These are phyloP conservation scores for Hylyphantes graminicola DNA, from an alignment of 1,140 invertebrate species.

Conservation along the genomic window DNA sequence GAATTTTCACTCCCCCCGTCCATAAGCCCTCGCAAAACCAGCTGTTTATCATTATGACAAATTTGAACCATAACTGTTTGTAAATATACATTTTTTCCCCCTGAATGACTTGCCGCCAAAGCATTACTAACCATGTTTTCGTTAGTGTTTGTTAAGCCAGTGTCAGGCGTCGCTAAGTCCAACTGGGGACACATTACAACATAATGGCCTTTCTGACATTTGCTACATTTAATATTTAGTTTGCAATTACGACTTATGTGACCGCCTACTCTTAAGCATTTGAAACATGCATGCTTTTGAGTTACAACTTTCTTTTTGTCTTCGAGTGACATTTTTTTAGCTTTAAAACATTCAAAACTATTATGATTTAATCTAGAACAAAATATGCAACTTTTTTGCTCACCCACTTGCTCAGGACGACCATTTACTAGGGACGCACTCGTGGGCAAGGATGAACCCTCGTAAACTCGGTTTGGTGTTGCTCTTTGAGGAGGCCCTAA, in stretches of 20 bases:
- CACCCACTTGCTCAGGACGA: no score
- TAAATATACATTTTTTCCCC: slow-evolving; percentile 1
- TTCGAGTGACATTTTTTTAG: not conserved
- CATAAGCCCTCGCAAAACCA: not conserved
- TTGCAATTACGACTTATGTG: not conserved
- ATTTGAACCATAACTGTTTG: not conserved
- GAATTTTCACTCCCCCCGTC: not conserved
- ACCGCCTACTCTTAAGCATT: not conserved
- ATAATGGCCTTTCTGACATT: not conserved
- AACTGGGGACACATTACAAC: not conserved
- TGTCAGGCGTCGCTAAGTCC: not conserved
- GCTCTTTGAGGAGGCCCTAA: no score
- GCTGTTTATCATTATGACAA: not conserved
- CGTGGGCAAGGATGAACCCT: no score
- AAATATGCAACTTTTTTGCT: no score
- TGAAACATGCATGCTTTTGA: not conserved
- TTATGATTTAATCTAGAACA: not conserved
- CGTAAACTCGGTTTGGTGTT: no score
- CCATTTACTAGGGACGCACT: no score
- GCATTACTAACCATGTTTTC: not conserved
- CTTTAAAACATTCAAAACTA: not conserved
- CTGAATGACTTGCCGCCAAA: not conserved
- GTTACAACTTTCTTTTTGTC: not conserved
- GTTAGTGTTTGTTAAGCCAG: not conserved
- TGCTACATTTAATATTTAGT: not conserved